A percentile compares a stretch with the other conserved stretches of the same genome.
These are phyloP conservation scores for Prosapia bicincta DNA, from an alignment of 2,888 invertebrate genomes.

Conservation along the genomic window DNA sequence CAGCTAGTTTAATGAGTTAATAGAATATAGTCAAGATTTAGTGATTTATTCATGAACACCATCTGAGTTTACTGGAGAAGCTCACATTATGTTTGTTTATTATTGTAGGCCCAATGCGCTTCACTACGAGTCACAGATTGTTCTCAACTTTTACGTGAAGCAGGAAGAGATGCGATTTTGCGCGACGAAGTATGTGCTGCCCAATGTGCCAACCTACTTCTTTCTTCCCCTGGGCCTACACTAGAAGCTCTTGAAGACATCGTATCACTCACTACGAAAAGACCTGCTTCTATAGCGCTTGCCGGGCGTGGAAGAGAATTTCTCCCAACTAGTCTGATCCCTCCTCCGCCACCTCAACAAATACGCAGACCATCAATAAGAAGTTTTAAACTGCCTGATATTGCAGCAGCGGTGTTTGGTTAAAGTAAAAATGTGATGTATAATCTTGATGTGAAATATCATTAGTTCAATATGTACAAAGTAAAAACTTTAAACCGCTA, in stretches of 20 bases:
- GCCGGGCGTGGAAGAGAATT: slow-evolving; percentile 27
- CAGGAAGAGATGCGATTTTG: slow-evolving; percentile 75
- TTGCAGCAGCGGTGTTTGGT: slow-evolving; percentile 1
- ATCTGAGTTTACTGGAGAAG: neutral
- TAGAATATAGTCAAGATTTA: too few relatives aligned
- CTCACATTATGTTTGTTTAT: slow-evolving; percentile 7
- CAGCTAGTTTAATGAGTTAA: too few relatives aligned
- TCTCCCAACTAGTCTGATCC: slow-evolving; percentile 30
- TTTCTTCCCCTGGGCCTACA: slow-evolving; percentile 29
- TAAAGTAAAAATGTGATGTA: too few relatives aligned
- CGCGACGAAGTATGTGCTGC: slow-evolving; percentile 87
- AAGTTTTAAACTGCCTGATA: slow-evolving; percentile 21
- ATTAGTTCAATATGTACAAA: too few relatives aligned
- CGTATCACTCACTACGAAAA: slow-evolving; percentile 29
- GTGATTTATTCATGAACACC: too few relatives aligned
- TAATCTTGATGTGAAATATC: too few relatives aligned
- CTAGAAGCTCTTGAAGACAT: slow-evolving; percentile 28
- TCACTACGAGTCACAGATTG: slow-evolving; percentile 86
- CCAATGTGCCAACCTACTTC: slow-evolving; percentile 60
- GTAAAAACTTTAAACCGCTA: too few relatives aligned
- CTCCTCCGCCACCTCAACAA: slow-evolving; percentile 22
- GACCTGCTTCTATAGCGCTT: slow-evolving; percentile 6
- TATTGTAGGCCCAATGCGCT: slow-evolving; percentile 77
- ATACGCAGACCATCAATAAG: slow-evolving; percentile 15
- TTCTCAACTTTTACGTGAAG: slow-evolving; percentile 74